These are phyloP conservation scores for Phragmatobia fuliginosa DNA, from an alignment of 2,888 invertebrate species.

Conservation along the genomic window DNA sequence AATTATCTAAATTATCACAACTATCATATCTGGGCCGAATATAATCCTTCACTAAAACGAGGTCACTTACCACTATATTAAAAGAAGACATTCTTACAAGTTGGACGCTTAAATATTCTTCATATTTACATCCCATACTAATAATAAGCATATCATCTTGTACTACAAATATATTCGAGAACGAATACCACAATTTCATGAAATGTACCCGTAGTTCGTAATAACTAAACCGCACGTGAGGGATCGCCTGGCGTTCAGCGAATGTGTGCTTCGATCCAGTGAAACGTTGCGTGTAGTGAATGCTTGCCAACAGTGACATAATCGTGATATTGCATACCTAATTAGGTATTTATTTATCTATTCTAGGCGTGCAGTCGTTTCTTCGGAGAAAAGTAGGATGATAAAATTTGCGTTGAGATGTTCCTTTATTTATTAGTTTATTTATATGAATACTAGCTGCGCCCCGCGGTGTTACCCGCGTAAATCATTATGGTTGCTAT, in stretches of 20 bases:
- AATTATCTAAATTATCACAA: too few species aligned
- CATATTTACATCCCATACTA: neutral
- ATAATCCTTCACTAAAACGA: too few species aligned
- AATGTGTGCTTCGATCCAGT: constrained; percentile 1
- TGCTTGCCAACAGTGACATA: neutral
- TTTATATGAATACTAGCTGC: too few species aligned
- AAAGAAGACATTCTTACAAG: neutral
- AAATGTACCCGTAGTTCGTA: neutral
- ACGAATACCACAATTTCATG: constrained; percentile 2
- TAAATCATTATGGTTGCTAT: too few species aligned
- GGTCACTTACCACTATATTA: neutral
- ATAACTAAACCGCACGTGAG: neutral
- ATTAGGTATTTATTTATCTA: neutral
- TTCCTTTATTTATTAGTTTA: neutral
- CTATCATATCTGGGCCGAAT: too few species aligned
- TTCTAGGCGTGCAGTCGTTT: neutral
- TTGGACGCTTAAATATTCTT: neutral
- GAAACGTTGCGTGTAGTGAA: neutral
- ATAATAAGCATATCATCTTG: neutral
- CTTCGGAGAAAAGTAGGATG: neutral
- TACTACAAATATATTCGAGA: neutral
- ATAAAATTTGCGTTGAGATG: neutral
- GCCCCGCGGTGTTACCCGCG: too few species aligned
- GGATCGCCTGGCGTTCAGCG: neutral
- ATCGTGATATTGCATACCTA: neutral